Base-by-base conservation (phyloP, 2,113 vertebrate species). In the Antidorcas marsupialis region DNA sequence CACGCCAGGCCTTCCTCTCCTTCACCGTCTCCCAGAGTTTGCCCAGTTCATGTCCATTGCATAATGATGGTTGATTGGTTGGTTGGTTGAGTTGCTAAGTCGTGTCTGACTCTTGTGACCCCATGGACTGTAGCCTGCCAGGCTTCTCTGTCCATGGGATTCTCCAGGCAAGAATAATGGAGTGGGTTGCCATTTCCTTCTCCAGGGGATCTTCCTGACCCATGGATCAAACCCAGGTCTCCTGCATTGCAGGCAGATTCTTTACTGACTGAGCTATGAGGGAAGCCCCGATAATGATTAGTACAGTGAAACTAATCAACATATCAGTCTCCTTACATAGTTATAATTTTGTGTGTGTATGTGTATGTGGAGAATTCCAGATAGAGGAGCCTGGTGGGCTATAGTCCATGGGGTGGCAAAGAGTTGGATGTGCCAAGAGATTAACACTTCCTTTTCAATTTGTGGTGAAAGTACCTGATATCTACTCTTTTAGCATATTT, bases 51-150 rank as follows among this genome's bases (percentile, higher is more conserved):
- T 0, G 64, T 71, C 19, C n/a, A 71, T 11, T 71, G 64, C 17
- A 36, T 71, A 71, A 36, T 36, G 64, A 21, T 71, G 9, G 64
- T 71, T 36, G n/a, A 9, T 67, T 36, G n/a, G 4, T 71, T 21
- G 64, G 7, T 71, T 71, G n/a, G 64, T 71, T 71, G 23, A 71
- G n/a, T 71, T 71, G 64, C 64, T 36, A 71, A 71, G n/a, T 36
- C 3, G 0, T 36, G n/a, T 71, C 19, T 2, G 0, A 71, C n/a
- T 71, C 64, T 71, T 23, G n/a, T 0, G 10, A 71, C 64, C n/a
- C n/a, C n/a, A 36, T 23, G 19, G n/a, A 71, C 67, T 71, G 5
- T 71, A 71, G 67, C 67, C 67, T 12, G 9, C 67, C 67, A 39
- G n/a, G 67, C 67, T 71, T 5, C 2, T 71, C 19, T 23, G n/a